Evolutionary conservation across 2,113 vertebrate species (phyloP).

Genomic region (Atractosteus spatula): DNA sequence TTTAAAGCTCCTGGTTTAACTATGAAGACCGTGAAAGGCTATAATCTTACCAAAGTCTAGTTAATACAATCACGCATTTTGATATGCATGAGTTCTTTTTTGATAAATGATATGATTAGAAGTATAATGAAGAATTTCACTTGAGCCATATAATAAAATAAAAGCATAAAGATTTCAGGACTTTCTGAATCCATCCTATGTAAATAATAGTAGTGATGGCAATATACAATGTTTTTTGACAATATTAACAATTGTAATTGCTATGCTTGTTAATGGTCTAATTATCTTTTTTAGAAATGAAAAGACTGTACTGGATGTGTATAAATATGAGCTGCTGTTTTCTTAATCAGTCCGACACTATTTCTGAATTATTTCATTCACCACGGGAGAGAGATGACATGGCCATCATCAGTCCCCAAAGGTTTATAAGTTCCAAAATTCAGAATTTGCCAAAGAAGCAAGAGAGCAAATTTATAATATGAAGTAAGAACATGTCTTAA

Average conservation of each 20-base stretch:
- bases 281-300: too few relatives aligned
- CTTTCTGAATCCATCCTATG: constrained; percentile 71
- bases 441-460: constrained; percentile 72
- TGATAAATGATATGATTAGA: constrained; percentile 95
- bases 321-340: too few relatives aligned
- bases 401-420: too few relatives aligned
- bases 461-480: constrained; percentile 60
- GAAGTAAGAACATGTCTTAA: constrained; percentile 51
- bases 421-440: constrained; percentile 45
- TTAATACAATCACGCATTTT: constrained; percentile 73
- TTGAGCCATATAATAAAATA: constrained; percentile 75
- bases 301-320: constrained; percentile 24
- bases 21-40: background rate
- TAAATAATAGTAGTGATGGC: constrained; percentile 23
- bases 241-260: too few relatives aligned
- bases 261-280: too few relatives aligned
- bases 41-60: constrained; percentile 41
- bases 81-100: constrained; percentile 79
- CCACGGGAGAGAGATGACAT: too few relatives aligned
- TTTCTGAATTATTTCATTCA: too few relatives aligned
- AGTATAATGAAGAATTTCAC: constrained; percentile 89
- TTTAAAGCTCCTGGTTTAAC: too few relatives aligned
- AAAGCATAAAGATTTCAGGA: constrained; percentile 67
- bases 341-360: too few relatives aligned
- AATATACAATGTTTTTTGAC: too few relatives aligned